Evolutionary conservation across 2,797 vertebrate genomes (phyloP).

Genomic region (Heterohyrax brucei): DNA sequence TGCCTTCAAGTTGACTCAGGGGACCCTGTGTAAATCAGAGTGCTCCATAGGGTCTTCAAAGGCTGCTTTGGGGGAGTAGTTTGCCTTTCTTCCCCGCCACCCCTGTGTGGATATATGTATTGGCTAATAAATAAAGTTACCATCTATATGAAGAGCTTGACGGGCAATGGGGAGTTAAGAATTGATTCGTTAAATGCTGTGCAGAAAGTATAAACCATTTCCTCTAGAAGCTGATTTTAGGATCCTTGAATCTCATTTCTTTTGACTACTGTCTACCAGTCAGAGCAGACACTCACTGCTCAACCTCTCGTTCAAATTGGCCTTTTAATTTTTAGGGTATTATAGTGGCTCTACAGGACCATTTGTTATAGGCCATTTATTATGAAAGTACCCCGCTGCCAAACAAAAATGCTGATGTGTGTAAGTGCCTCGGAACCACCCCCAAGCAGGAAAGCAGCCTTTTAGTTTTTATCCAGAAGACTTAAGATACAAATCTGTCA

Average conservation of each 20-base stretch:
- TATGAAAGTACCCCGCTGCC: neutral
- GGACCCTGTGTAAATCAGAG: too few species aligned
- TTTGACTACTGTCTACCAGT: neutral
- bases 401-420: neutral
- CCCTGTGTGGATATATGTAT: neutral
- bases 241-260: neutral
- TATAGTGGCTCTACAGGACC: neutral
- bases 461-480: conserved; percentile 22
- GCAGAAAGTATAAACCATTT: neutral
- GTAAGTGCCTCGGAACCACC: neutral
- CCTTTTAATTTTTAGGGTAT: neutral
- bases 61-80: neutral
- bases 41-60: neutral
- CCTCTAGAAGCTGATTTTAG: neutral
- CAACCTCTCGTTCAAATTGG: conserved; percentile 44
- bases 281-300: neutral
- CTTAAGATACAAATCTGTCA: neutral
- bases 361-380: neutral
- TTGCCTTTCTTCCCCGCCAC: neutral
- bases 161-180: neutral
- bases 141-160: neutral
- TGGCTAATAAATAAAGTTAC: neutral
- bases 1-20: neutral
- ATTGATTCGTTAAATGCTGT: neutral
- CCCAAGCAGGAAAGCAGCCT: neutral